A percentile compares a stretch with the other conserved stretches of the same genome.
Conservation (phyloP, 2,113 vertebrate species). For the Ornithorhynchus anatinus region DNA sequence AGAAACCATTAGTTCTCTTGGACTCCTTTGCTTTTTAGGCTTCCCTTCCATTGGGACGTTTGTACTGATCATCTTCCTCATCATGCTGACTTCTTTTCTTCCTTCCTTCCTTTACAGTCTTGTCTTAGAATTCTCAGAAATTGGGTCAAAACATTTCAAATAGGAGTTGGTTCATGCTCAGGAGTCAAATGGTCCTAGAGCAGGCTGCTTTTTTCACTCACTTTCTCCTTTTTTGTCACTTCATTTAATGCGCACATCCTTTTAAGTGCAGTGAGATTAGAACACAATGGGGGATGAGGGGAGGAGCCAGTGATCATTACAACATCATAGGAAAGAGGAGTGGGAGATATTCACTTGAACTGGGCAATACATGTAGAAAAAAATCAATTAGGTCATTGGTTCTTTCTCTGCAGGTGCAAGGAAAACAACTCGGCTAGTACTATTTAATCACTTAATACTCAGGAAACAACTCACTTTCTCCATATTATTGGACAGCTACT, state of each 20-base stretch:
- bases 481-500: not conserved
- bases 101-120: too few species aligned
- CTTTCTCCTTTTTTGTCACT: not conserved
- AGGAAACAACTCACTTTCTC: conserved; percentile 3
- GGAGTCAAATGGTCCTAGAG: not conserved
- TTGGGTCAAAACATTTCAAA: too few species aligned
- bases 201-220: not conserved
- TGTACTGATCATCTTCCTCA: too few species aligned
- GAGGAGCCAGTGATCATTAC: not conserved
- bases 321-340: not conserved
- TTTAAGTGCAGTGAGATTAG: not conserved
- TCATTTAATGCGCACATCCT: not conserved
- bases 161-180: too few species aligned
- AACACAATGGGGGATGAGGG: not conserved
- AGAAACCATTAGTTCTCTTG: too few species aligned
- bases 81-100: too few species aligned
- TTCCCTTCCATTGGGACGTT: too few species aligned
- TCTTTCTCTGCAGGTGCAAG: not conserved
- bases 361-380: not conserved
- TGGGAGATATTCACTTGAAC: too few species aligned
- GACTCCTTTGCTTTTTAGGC: too few species aligned
- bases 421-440: not conserved
- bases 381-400: conserved; percentile 16
- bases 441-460: conserved; percentile 13
- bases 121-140: too few species aligned